Evolutionary conservation across 64 coral and sea anemone genomes (phyloP), one percentile per base, ranked within the genome.

Genomic region (Cladopsammia gracilis): DNA sequence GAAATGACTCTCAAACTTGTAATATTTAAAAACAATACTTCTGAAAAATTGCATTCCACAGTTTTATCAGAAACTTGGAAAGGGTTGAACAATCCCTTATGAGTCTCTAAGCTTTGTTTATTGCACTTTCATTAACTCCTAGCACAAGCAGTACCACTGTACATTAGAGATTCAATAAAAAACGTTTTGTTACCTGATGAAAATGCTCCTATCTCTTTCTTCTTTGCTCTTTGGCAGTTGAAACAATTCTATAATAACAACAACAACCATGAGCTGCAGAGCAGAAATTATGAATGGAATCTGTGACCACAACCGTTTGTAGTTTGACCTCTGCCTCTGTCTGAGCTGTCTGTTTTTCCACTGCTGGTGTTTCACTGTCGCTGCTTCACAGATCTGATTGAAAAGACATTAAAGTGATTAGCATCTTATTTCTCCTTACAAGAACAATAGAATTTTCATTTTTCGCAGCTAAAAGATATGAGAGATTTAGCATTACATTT

Each of bases 241-340:
- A 66, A 51, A 16, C 44, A 87, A 70, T 87, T 97, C 88, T 12
- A 2, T 68, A 15, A 90, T 60, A 4, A 98, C 70, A 69, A 98
- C 73, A 58, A 78, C 62, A 14, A 89, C 26, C 52, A 80, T 85
- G 1, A 95, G 50, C 60, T 90, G 64, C 25, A 98, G 26, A 49
- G 69, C 72, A 49, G 26, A 45, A 48, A 80, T 48, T 15, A 92
- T 71, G 19, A 77, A 73, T 23, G 96, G 93, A 20, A 95, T 48
- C 56, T 95, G 86, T 1, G 11, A 62, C 89, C 93, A 95, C 18
- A 98, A 16, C 50, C 96, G 89, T 71, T 95, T 95, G 46, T 89
- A 95, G 65, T 97, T 97, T 60, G 49, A 48, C 18, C 96, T 93
- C 46, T 97, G 91, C 15, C 92, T 73, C 62, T 92, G 93, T 90